These are phyloP conservation scores for Eupithecia insigniata DNA, from an alignment of 2,888 invertebrate species.

Conservation along the genomic window DNA sequence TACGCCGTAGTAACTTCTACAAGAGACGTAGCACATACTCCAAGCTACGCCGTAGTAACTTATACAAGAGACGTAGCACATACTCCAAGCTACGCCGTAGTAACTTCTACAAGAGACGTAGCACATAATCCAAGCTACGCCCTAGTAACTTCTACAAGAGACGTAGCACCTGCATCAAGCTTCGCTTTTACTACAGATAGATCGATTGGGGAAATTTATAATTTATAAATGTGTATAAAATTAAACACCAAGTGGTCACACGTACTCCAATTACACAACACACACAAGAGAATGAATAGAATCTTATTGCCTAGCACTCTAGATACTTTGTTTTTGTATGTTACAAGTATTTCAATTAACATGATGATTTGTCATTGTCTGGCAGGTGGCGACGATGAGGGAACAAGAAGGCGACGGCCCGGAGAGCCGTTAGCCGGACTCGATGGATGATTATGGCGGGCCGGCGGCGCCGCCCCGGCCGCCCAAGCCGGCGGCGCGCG, in stretches of 20 bases:
- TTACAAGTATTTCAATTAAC: conserved; percentile 29
- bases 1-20: neutral
- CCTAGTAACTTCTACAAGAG: neutral
- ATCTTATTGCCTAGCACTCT: neutral
- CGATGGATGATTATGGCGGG: conserved; percentile 92
- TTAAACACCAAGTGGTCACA: conserved; percentile 4
- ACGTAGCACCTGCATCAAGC: too few relatives aligned
- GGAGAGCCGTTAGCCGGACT: conserved; percentile 84
- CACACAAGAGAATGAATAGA: conserved; percentile 4
- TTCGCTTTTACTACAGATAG: too few relatives aligned
- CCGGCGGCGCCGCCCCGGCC: conserved; percentile 90
- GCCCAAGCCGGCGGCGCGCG: conserved; percentile 89
- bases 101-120: neutral
- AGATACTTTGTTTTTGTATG: neutral
- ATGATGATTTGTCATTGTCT: conserved; percentile 45
- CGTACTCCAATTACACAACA: neutral
- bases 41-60: conserved; percentile 1
- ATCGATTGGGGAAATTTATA: neutral
- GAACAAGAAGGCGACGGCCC: conserved; percentile 87
- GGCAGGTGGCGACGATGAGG: conserved; percentile 87
- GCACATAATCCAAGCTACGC: neutral
- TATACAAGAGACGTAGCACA: neutral
- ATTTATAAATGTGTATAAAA: neutral
- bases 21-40: neutral
- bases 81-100: neutral